Percentiles rank a stretch among this genome's conserved stretches.
These are phyloP conservation scores for Zosterops pallidus DNA, from an alignment of 2,113 vertebrate species.

Conservation along the genomic window DNA sequence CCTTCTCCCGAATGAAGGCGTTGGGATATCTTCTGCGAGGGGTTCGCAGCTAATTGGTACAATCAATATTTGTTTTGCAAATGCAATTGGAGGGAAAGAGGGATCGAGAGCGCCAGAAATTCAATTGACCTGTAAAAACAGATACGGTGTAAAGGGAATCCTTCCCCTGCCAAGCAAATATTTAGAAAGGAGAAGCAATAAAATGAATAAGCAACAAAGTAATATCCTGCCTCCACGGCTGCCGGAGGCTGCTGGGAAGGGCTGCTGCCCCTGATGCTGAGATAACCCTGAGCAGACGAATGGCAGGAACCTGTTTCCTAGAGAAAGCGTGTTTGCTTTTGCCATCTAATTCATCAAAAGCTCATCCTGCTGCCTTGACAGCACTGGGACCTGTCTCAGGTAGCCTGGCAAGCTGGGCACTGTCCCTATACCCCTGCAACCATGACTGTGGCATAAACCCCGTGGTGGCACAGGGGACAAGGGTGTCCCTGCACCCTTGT, in stretches of 20 bases:
- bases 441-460: rapidly evolving
- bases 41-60: conserved; percentile 56
- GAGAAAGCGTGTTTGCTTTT: conserved; percentile 33
- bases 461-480: neutral
- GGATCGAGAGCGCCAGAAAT: conserved; percentile 56
- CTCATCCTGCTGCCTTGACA: neutral
- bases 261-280: neutral
- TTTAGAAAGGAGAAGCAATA: conserved; percentile 69
- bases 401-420: neutral
- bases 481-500: neutral
- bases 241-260: conserved; percentile 19
- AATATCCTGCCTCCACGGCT: conserved; percentile 26
- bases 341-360: neutral
- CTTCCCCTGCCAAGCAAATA: conserved; percentile 67
- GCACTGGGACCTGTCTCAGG: neutral
- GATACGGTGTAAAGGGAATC: conserved; percentile 59
- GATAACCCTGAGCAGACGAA: neutral
- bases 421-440: neutral
- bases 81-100: conserved; percentile 46
- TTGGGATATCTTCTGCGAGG: neutral
- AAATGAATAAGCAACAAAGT: conserved; percentile 67
- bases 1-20: neutral
- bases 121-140: conserved; percentile 64
- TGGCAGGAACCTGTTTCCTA: conserved; percentile 29
- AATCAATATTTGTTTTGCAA: conserved; percentile 69